Conservation (phyloP, 1,140 invertebrate species). For the Radopholus similis region DNA sequence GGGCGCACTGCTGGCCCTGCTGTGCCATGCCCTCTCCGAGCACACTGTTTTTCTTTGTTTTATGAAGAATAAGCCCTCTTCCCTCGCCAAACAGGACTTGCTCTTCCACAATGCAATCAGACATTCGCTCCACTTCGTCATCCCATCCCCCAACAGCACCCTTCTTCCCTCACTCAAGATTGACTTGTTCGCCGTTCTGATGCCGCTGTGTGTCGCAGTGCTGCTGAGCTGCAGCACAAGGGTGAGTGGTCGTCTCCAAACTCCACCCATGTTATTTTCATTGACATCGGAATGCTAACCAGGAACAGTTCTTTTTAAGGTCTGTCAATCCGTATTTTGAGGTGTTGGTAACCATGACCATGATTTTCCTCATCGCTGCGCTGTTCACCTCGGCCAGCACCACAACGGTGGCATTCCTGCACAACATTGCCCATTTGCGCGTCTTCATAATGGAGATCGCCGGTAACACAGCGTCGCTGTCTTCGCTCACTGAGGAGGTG, state of each 20-base stretch:
- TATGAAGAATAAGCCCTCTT: background rate
- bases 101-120: conserved; percentile 25
- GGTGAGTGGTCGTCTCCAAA: conserved; percentile 1
- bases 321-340: conserved; percentile 11
- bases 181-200: conserved; percentile 5
- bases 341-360: conserved; percentile 21
- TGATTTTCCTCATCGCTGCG: conserved; percentile 33
- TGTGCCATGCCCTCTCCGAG: conserved; percentile 20
- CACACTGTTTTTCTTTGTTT: conserved; percentile 9
- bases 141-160: too few relatives aligned
- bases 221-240: conserved; percentile 9
- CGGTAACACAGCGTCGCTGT: background rate
- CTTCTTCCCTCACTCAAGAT: too few relatives aligned
- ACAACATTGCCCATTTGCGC: conserved; percentile 24
- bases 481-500: conserved; percentile 24
- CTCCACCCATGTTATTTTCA: background rate
- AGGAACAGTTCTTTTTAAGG: conserved; percentile 4
- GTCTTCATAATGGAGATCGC: conserved; percentile 21
- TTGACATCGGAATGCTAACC: background rate
- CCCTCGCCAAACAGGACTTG: conserved; percentile 21
- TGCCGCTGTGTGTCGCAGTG: conserved; percentile 18
- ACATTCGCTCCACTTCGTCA: background rate
- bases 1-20: conserved; percentile 15
- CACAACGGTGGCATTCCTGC: conserved; percentile 35
- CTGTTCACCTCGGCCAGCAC: conserved; percentile 35